A percentile compares a stretch with the other conserved stretches of the same genome.
These are phyloP conservation scores for Xiphophorus hellerii DNA, from an alignment of 2,113 vertebrate species.

Conservation along the genomic window DNA sequence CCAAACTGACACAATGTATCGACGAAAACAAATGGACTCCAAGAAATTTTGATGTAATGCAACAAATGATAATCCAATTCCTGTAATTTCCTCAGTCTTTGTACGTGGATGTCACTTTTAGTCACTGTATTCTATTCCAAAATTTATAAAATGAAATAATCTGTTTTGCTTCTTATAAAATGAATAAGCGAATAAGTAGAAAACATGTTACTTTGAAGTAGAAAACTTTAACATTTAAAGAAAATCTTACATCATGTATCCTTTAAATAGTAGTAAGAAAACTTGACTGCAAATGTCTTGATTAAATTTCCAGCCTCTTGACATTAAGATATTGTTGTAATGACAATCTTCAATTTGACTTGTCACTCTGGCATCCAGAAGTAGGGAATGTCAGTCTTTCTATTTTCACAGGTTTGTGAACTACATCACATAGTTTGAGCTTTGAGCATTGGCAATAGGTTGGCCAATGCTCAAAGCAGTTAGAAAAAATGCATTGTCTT, in stretches of 20 bases:
- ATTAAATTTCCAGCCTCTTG: neutral
- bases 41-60: neutral
- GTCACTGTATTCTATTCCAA: neutral
- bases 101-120: neutral
- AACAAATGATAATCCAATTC: neutral
- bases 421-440: too few relatives aligned
- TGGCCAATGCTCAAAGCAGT: too few relatives aligned
- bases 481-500: too few relatives aligned
- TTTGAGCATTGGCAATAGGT: too few relatives aligned
- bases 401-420: neutral
- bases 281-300: neutral
- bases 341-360: neutral
- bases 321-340: neutral
- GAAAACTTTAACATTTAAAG: too few relatives aligned
- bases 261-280: neutral
- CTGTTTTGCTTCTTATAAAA: neutral
- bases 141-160: neutral
- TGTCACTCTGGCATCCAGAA: conserved; percentile 1
- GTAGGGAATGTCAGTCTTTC: neutral
- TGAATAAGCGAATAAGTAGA: neutral
- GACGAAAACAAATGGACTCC: neutral
- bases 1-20: neutral
- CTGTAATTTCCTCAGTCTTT: neutral
- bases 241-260: neutral
- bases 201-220: neutral